Evolutionary conservation across 1,140 invertebrate species (phyloP).

Genomic region (Caenorhabditis inopinata): DNA sequence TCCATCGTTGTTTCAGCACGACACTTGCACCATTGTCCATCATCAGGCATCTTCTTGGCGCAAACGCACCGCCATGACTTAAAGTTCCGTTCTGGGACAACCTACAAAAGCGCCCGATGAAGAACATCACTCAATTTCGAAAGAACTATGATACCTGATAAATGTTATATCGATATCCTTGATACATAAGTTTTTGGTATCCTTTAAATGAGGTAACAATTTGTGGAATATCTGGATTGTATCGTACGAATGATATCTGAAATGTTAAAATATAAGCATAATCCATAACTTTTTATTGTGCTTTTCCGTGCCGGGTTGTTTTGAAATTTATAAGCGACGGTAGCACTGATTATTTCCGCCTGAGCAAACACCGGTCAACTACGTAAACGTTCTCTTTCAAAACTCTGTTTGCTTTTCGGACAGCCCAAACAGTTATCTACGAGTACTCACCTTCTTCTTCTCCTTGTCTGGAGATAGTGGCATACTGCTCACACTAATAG

Average conservation of each 20-base stretch:
- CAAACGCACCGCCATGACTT: conserved; percentile 48
- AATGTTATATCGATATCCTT: conserved; percentile 47
- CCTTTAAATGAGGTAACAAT: conserved; percentile 47
- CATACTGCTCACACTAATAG: conserved; percentile 40
- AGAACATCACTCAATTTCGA: not conserved
- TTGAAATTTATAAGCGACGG: conserved; percentile 9
- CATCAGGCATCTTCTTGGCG: conserved; percentile 47
- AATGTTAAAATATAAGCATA: not conserved
- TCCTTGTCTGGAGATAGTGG: conserved; percentile 43
- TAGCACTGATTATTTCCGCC: not conserved
- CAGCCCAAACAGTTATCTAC: conserved; percentile 9
- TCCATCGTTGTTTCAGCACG: conserved; percentile 45
- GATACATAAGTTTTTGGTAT: conserved; percentile 46
- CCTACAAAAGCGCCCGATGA: conserved; percentile 33
- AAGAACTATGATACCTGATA: conserved; percentile 38
- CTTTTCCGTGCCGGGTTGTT: conserved; percentile 11
- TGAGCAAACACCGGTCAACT: conserved; percentile 9
- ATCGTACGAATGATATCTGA: conserved; percentile 38
- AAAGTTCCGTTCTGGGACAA: conserved; percentile 42
- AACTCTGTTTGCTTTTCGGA: conserved; percentile 8
- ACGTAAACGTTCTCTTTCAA: not conserved
- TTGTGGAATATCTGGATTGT: conserved; percentile 46
- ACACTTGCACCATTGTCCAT: conserved; percentile 47
- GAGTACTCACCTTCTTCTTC: conserved; percentile 42
- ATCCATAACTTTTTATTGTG: not conserved